Evolutionary conservation across 2,113 vertebrate genomes (phyloP).

Genomic region (Trogon melanurus): DNA sequence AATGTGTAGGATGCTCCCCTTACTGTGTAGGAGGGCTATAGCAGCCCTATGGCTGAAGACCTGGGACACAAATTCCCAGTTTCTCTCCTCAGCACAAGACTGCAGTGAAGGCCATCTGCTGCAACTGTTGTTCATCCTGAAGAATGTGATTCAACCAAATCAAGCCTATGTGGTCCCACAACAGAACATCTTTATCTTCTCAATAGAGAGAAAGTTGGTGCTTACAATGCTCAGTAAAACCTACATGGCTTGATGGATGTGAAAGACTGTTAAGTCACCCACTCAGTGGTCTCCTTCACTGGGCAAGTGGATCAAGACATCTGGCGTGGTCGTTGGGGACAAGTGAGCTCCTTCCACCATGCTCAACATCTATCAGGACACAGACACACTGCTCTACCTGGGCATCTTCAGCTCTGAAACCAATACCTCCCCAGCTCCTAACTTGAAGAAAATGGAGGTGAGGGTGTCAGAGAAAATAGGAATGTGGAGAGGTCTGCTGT

Average conservation of each 20-base stretch:
- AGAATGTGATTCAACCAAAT: neutral
- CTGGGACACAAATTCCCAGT: neutral
- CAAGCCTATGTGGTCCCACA: neutral
- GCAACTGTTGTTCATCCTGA: neutral
- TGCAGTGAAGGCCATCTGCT: neutral
- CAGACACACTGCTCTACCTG: neutral
- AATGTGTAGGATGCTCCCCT: neutral
- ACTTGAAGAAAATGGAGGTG: neutral
- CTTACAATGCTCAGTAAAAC: neutral
- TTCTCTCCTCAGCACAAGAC: neutral
- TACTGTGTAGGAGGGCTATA: neutral
- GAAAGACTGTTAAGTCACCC: neutral
- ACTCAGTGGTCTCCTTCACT: neutral
- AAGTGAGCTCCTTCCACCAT: neutral
- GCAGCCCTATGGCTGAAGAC: neutral
- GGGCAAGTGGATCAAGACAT: neutral
- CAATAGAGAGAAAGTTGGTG: neutral
- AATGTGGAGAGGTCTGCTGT: neutral
- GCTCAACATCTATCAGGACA: neutral
- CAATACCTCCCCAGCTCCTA: neutral
- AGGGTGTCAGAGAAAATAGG: neutral
- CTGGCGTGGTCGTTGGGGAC: neutral
- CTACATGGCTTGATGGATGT: neutral
- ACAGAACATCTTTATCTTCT: neutral
- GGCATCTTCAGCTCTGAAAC: neutral